These are phyloP conservation scores for Carlito syrichta DNA, from an alignment of 2,113 vertebrate genomes.

Conservation along the genomic window DNA sequence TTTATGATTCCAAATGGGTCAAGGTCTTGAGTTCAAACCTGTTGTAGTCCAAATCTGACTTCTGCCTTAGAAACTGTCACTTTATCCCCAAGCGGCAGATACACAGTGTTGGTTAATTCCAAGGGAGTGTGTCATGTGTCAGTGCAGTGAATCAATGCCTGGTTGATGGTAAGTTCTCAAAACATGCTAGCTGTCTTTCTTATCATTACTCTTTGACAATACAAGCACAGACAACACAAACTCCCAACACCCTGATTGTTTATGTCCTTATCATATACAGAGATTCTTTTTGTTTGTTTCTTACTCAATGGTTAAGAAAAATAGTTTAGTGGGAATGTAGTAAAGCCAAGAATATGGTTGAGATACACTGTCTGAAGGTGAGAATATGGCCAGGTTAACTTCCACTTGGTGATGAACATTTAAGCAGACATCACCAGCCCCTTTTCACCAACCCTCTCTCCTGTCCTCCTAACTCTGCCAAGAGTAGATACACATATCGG, in stretches of 20 bases:
- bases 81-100: neutral
- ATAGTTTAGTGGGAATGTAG: neutral
- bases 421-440: neutral
- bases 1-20: neutral
- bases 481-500: neutral
- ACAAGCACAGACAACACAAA: neutral
- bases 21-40: constrained; percentile 12
- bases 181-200: neutral
- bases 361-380: neutral
- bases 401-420: neutral
- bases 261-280: neutral
- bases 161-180: neutral
- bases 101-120: neutral
- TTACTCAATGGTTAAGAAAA: neutral
- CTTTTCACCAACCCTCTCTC: neutral
- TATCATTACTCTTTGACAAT: neutral
- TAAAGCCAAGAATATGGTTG: neutral
- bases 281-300: neutral
- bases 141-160: neutral
- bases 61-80: neutral
- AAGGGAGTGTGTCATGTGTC: neutral
- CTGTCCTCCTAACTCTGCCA: neutral
- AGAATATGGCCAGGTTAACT: neutral
- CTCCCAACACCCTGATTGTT: neutral
- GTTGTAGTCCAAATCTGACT: neutral